A percentile compares a stretch with the other conserved stretches of the same genome.
These are phyloP conservation scores for Phycodurus eques DNA, from an alignment of 2,113 vertebrate genomes.

Conservation along the genomic window DNA sequence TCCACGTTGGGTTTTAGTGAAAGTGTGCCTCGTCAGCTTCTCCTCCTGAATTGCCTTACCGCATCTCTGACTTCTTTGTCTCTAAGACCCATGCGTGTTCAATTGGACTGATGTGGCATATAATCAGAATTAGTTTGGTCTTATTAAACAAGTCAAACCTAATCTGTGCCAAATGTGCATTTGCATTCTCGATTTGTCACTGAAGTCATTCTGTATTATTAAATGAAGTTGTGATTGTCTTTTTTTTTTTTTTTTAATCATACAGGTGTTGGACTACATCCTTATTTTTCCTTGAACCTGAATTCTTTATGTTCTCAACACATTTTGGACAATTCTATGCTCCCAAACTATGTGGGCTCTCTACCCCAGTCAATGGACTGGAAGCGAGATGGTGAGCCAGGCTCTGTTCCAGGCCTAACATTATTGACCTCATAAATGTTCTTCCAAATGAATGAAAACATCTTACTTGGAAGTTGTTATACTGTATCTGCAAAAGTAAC, in stretches of 20 bases:
- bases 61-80: slow-evolving; percentile 5
- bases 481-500: no score
- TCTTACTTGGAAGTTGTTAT: no score
- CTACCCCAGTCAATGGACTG: no score
- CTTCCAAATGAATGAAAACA: no score
- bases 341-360: no score
- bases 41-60: background rate
- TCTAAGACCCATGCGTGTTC: slow-evolving; percentile 20
- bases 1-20: slow-evolving; percentile 9
- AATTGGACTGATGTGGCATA: slow-evolving; percentile 17
- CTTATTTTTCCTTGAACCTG: no score
- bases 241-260: background rate
- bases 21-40: background rate
- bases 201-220: background rate
- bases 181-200: background rate
- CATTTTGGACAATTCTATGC: no score
- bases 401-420: no score
- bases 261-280: background rate
- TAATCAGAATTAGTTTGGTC: slow-evolving; percentile 1
- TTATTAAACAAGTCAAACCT: background rate
- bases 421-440: no score
- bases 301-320: background rate
- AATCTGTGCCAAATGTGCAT: background rate
- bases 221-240: background rate
- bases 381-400: no score